phyloP scores from a whole-genome alignment of 2,797 vertebrate genomes.

The Podarcis siculus region DNA sequence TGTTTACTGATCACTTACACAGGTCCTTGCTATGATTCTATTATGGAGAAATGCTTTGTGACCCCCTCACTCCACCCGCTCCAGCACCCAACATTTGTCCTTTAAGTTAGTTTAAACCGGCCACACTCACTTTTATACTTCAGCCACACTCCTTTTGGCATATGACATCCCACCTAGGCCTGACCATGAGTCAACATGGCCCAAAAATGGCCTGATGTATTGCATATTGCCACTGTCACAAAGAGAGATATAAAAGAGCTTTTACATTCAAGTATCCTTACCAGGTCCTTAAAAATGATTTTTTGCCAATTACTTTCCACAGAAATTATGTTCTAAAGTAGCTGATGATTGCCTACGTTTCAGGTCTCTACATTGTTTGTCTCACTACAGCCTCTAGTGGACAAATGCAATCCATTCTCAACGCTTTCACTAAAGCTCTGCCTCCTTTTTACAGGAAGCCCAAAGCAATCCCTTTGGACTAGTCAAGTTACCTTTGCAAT shows the following conservation, averaged over 20 bases:
- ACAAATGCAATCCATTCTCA: conserved; percentile 72
- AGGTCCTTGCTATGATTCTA: too few species aligned
- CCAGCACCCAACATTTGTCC: too few species aligned
- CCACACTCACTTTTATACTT: too few species aligned
- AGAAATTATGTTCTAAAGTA: conserved; percentile 57
- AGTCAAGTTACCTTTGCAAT: conserved; percentile 15
- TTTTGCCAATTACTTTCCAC: conserved; percentile 31
- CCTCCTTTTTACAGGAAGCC: neutral
- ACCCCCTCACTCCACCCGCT: too few species aligned
- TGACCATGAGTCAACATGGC: too few species aligned
- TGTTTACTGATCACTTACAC: too few species aligned
- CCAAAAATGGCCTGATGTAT: too few species aligned
- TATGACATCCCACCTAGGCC: too few species aligned
- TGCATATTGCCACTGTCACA: too few species aligned
- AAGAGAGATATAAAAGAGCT: conserved; percentile 15
- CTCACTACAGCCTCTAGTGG: conserved; percentile 84
- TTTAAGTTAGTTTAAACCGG: too few species aligned
- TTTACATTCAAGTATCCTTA: conserved; percentile 28
- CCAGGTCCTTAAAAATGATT: conserved; percentile 47
- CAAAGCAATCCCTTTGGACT: neutral
- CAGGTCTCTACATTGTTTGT: conserved; percentile 74
- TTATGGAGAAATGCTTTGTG: too few species aligned
- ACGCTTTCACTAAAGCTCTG: conserved; percentile 35
- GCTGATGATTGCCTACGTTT: conserved; percentile 49
- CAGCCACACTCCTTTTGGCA: too few species aligned